A percentile compares a stretch with the other conserved stretches of the same genome.
phyloP scores from a whole-genome alignment of 2,888 invertebrate genomes.

The Creontiades dilutus region DNA sequence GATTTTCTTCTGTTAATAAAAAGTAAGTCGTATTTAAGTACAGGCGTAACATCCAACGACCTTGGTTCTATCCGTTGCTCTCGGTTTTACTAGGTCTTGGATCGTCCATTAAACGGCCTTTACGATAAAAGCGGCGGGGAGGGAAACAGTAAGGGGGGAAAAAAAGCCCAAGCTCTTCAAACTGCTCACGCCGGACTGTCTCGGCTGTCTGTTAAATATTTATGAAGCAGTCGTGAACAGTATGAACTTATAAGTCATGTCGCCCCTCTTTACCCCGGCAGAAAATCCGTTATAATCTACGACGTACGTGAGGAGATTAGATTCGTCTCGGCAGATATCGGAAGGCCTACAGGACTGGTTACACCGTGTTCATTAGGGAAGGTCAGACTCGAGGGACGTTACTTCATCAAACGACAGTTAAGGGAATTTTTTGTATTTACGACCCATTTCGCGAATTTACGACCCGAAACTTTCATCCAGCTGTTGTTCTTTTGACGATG shows the following conservation, averaged over 20 bases:
- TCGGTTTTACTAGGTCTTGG: neutral
- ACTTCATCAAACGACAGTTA: constrained; percentile 13
- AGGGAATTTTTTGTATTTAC: neutral
- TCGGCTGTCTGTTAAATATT: constrained; percentile 63
- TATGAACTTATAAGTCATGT: constrained; percentile 66
- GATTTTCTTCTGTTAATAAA: too few relatives aligned
- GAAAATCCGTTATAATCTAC: constrained; percentile 65
- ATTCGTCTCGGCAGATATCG: constrained; percentile 54
- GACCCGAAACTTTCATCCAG: neutral
- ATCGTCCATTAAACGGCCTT: neutral
- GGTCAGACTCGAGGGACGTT: constrained; percentile 5
- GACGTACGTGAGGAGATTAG: constrained; percentile 63
- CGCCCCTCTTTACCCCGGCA: constrained; percentile 12
- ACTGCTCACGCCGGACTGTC: constrained; percentile 34
- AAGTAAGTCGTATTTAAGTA: too few relatives aligned
- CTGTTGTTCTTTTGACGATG: too few relatives aligned
- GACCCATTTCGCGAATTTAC: constrained; percentile 22
- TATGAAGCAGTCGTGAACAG: constrained; percentile 63
- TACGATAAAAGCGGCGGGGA: neutral
- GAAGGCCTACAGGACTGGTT: constrained; percentile 3
- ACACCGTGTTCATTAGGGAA: constrained; percentile 48
- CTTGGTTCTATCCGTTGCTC: neutral
- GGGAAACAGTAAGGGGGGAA: neutral
- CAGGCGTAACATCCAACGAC: neutral
- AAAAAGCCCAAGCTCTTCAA: neutral